A percentile compares a stretch with the other conserved stretches of the same genome.
Evolutionary conservation across 2,888 invertebrate species (phyloP).

Genomic region (Campoletis raptor): DNA sequence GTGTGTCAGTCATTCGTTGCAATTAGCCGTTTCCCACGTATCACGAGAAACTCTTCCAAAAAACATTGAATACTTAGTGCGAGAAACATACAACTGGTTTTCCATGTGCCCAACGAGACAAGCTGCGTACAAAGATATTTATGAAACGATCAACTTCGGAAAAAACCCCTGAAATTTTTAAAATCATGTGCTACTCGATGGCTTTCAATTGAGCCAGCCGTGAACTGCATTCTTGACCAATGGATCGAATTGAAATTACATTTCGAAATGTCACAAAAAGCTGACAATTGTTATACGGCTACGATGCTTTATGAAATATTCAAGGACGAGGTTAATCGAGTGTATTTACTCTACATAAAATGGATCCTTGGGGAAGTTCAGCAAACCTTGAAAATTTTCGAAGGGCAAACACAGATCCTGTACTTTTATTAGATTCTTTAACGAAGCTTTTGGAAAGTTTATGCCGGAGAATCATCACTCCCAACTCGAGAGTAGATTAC

Average conservation of each 20-base stretch:
- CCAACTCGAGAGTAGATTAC: slow-evolving; percentile 8
- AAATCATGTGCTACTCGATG: slow-evolving; percentile 73
- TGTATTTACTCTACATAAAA: slow-evolving; percentile 3
- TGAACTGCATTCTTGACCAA: slow-evolving; percentile 74
- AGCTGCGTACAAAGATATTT: slow-evolving; percentile 73
- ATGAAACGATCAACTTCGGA: slow-evolving; percentile 75
- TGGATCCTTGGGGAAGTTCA: slow-evolving; percentile 16
- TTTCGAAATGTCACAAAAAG: slow-evolving; percentile 42
- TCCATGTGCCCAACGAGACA: slow-evolving; percentile 72
- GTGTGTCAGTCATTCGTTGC: slow-evolving; percentile 71
- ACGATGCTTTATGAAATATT: neutral
- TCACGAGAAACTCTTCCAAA: slow-evolving; percentile 74
- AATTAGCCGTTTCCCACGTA: slow-evolving; percentile 77
- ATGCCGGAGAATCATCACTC: slow-evolving; percentile 17
- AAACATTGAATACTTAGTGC: slow-evolving; percentile 75
- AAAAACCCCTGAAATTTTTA: slow-evolving; percentile 76
- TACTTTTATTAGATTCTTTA: slow-evolving; percentile 4
- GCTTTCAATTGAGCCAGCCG: slow-evolving; percentile 77
- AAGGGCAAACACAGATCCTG: slow-evolving; percentile 7
- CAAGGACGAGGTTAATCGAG: neutral
- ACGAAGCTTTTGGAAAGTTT: slow-evolving; percentile 8
- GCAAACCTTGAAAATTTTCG: slow-evolving; percentile 5
- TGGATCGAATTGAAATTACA: slow-evolving; percentile 75
- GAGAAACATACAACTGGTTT: slow-evolving; percentile 78
- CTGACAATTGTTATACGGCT: slow-evolving; percentile 4